Conservation (phyloP, 2,797 vertebrate genomes). For the Schizothorax lantsangensis region DNA sequence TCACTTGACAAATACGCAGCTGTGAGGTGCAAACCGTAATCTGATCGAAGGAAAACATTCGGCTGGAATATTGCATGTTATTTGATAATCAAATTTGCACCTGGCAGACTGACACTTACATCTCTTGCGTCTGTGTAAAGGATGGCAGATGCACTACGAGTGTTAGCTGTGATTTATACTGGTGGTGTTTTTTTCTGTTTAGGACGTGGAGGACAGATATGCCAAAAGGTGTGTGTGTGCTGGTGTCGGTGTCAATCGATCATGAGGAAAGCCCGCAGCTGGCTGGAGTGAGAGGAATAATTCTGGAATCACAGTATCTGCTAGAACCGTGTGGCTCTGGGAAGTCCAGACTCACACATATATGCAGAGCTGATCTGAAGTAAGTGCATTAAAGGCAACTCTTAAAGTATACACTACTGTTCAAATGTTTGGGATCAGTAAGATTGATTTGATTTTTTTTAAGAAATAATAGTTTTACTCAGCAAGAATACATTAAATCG, state of each 20-base stretch:
- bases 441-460: not conserved
- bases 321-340: constrained; percentile 96
- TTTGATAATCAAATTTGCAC: not conserved
- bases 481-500: not conserved
- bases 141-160: not conserved
- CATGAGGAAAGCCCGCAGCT: constrained; percentile 84
- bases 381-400: constrained; percentile 72
- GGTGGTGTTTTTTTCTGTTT: constrained; percentile 1
- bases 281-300: constrained; percentile 86
- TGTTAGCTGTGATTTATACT: not conserved
- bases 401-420: not conserved
- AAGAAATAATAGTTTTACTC: not conserved
- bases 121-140: not conserved
- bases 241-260: constrained; percentile 90
- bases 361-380: constrained; percentile 94
- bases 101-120: not conserved
- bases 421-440: not conserved
- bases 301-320: constrained; percentile 92
- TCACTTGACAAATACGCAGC: constrained; percentile 4
- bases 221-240: constrained; percentile 89
- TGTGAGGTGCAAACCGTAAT: not conserved
- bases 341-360: constrained; percentile 93
- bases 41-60: not conserved
- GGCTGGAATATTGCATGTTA: not conserved
- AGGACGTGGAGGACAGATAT: constrained; percentile 96